These are phyloP conservation scores for Agrochola circellaris DNA, from an alignment of 2,888 invertebrate species.

Conservation along the genomic window DNA sequence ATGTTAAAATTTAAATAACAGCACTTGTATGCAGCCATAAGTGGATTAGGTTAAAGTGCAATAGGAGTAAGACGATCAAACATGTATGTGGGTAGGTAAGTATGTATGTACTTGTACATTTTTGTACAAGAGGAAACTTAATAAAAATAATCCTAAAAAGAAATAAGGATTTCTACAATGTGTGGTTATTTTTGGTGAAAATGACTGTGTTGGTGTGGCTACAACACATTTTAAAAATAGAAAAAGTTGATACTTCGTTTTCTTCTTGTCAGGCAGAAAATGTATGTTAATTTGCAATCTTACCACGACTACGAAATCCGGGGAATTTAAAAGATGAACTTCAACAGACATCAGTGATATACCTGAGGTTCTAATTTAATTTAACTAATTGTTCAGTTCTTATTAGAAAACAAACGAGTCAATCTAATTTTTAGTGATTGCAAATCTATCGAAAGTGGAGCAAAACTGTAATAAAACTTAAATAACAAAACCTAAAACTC, in stretches of 20 bases:
- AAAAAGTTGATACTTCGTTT: neutral
- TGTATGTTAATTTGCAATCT: neutral
- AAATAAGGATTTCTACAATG: neutral
- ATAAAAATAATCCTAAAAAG: neutral
- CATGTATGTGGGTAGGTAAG: constrained; percentile 7
- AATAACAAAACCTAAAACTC: neutral
- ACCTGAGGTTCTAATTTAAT: neutral
- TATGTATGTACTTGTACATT: constrained; percentile 10
- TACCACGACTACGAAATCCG: neutral
- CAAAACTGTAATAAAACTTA: neutral
- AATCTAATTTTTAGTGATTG: too few species aligned
- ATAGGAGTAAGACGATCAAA: constrained; percentile 39
- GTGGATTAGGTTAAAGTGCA: constrained; percentile 61
- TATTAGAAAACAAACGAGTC: neutral
- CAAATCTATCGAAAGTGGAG: too few species aligned
- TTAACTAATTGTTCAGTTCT: neutral
- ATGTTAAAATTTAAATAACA: constrained; percentile 63
- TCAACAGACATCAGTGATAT: neutral
- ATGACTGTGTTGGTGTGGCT: too few species aligned
- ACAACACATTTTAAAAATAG: neutral
- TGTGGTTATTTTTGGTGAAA: neutral
- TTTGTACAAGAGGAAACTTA: constrained; percentile 1
- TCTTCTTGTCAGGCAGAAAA: neutral
- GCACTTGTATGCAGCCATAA: constrained; percentile 55
- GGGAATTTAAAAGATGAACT: neutral